These are phyloP conservation scores for Stratiomys singularior DNA, from an alignment of 2,888 invertebrate genomes.

Conservation along the genomic window DNA sequence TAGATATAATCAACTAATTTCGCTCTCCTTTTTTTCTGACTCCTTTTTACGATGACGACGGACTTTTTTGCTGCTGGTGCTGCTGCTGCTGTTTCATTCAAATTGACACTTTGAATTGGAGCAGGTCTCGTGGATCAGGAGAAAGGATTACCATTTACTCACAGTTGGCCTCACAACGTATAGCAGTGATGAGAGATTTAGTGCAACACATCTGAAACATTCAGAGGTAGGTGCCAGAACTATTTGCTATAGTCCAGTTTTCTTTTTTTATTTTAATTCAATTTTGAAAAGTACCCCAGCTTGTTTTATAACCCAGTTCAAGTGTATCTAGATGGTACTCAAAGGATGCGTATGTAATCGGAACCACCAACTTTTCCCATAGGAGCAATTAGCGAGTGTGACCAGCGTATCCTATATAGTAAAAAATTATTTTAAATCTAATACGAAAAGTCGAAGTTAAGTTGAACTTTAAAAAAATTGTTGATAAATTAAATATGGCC, in stretches of 20 bases:
- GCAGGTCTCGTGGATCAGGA: slow-evolving; percentile 87
- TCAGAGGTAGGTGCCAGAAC: slow-evolving; percentile 78
- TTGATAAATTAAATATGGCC: too few relatives aligned
- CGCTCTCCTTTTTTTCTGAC: neutral
- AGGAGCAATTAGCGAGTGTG: too few relatives aligned
- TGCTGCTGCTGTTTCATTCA: neutral
- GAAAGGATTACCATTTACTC: slow-evolving; percentile 85
- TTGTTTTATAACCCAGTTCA: too few relatives aligned
- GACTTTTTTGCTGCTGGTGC: too few relatives aligned
- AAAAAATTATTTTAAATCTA: too few relatives aligned
- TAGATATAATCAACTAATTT: slow-evolving; percentile 4
- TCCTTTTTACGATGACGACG: neutral
- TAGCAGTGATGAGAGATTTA: slow-evolving; percentile 89
- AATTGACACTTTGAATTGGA: neutral
- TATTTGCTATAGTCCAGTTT: slow-evolving; percentile 14
- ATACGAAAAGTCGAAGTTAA: too few relatives aligned
- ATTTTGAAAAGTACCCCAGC: too few relatives aligned
- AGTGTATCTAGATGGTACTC: too few relatives aligned
- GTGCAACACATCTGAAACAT: slow-evolving; percentile 86
- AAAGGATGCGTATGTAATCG: too few relatives aligned
- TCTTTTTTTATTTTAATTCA: neutral
- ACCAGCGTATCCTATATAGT: too few relatives aligned
- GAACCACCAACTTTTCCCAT: too few relatives aligned
- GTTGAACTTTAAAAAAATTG: too few relatives aligned
- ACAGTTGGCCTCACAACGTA: slow-evolving; percentile 89